Evolutionary conservation across 2,113 vertebrate genomes (phyloP).

Genomic region (Ramphastos sulfuratus): DNA sequence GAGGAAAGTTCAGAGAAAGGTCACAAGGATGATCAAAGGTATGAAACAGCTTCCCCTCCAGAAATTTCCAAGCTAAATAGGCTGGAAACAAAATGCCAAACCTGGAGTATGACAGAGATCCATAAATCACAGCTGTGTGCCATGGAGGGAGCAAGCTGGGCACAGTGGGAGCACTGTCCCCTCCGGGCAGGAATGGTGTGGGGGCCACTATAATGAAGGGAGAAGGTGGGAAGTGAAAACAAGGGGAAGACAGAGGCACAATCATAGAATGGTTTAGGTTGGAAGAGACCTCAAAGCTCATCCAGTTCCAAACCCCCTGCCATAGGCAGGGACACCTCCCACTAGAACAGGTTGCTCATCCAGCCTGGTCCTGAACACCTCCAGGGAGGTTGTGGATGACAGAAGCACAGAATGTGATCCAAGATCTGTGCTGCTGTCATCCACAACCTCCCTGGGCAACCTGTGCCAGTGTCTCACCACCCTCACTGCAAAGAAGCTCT

Average conservation of each 20-base stretch:
- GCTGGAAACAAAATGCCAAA: background rate
- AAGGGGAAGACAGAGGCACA: background rate
- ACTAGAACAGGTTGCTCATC: no score
- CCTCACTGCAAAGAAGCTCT: no score
- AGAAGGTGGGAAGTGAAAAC: background rate
- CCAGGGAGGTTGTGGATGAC: no score
- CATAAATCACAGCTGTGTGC: background rate
- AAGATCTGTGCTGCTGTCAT: no score
- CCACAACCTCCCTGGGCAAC: no score
- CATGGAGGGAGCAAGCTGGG: background rate
- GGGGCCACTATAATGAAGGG: background rate
- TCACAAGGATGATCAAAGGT: slow-evolving; percentile 60
- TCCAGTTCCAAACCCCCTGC: no score
- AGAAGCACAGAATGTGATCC: no score
- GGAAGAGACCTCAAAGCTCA: no score
- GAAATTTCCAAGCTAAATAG: slow-evolving; percentile 10
- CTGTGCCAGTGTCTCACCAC: no score
- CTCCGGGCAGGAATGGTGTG: background rate
- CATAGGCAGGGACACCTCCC: no score
- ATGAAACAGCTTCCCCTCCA: slow-evolving; percentile 16
- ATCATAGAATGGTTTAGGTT: no score
- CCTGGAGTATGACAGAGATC: background rate
- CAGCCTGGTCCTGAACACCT: no score
- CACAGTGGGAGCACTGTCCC: slow-evolving; percentile 17
- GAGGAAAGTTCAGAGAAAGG: slow-evolving; percentile 42